A percentile compares a stretch with the other conserved stretches of the same genome.
phyloP scores from a whole-genome alignment of 2,113 vertebrate genomes.

The Podocnemis expansa region DNA sequence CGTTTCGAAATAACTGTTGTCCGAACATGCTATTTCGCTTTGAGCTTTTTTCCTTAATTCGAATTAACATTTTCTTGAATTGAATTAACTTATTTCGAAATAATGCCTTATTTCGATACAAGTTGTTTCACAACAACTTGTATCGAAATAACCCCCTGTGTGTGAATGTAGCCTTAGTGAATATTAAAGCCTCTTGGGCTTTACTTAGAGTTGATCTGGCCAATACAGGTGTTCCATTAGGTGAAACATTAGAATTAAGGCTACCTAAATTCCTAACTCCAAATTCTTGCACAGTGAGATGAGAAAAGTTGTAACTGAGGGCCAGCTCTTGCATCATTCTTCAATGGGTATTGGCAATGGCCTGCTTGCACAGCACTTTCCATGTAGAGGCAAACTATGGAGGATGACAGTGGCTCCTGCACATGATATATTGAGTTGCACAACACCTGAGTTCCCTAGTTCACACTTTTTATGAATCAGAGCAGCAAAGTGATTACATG shows the following conservation, averaged over 20 bases:
- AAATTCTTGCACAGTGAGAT: fast-evolving
- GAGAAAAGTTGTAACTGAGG: not conserved
- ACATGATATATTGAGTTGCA: not conserved
- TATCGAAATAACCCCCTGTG: too few species aligned
- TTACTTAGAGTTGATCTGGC: not conserved
- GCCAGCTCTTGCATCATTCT: fast-evolving
- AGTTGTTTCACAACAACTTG: too few species aligned
- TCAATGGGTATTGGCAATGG: fast-evolving
- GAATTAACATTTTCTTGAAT: too few species aligned
- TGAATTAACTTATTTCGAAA: too few species aligned
- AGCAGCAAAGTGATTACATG: conserved; percentile 48
- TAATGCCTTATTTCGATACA: too few species aligned
- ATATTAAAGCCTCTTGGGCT: not conserved
- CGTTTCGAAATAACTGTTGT: too few species aligned
- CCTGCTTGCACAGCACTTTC: not conserved
- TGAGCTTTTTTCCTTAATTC: too few species aligned
- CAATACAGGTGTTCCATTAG: fast-evolving
- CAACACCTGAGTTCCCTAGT: conserved; percentile 31
- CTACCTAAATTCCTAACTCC: not conserved
- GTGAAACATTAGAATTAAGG: not conserved
- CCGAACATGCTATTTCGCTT: too few species aligned
- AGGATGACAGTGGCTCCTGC: not conserved
- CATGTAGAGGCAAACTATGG: not conserved
- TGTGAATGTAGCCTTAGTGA: too few species aligned
- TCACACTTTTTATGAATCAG: conserved; percentile 52